These are phyloP conservation scores for Taenioides sp. DNA, from an alignment of 2,797 vertebrate genomes.

Conservation along the genomic window DNA sequence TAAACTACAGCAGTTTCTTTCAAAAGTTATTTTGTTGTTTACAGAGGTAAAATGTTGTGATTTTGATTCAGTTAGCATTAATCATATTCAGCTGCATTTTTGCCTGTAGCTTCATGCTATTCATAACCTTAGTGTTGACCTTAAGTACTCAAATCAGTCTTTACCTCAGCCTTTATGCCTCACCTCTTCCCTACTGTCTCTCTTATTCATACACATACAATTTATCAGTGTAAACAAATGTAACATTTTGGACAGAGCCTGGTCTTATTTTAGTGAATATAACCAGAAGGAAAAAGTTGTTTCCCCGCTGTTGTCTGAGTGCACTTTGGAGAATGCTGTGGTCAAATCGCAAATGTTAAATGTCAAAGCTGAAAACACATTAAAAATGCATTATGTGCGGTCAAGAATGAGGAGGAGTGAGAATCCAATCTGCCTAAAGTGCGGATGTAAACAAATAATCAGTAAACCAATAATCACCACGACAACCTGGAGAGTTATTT, in stretches of 20 bases:
- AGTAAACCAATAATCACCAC: slow-evolving; percentile 53
- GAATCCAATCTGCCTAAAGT: slow-evolving; percentile 57
- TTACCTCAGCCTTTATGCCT: not conserved
- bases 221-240: not conserved
- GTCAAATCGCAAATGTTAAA: slow-evolving; percentile 49
- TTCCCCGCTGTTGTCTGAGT: slow-evolving; percentile 14
- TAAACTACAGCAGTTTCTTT: not conserved
- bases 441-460: slow-evolving; percentile 60
- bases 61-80: not conserved
- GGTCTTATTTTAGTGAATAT: not conserved
- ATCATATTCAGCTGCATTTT: not conserved
- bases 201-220: not conserved
- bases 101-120: not conserved
- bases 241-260: not conserved
- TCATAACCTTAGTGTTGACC: not conserved
- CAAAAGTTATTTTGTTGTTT: not conserved
- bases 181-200: not conserved
- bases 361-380: slow-evolving; percentile 58
- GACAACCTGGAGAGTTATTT: slow-evolving; percentile 42
- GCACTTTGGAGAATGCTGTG: slow-evolving; percentile 30
- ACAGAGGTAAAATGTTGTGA: not conserved
- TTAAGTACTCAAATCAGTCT: no score
- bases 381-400: slow-evolving; percentile 60
- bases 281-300: slow-evolving; percentile 20
- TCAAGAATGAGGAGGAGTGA: slow-evolving; percentile 52